Base-by-base conservation (phyloP, 1,140 invertebrate genomes). In the Heterodera carotae region DNA sequence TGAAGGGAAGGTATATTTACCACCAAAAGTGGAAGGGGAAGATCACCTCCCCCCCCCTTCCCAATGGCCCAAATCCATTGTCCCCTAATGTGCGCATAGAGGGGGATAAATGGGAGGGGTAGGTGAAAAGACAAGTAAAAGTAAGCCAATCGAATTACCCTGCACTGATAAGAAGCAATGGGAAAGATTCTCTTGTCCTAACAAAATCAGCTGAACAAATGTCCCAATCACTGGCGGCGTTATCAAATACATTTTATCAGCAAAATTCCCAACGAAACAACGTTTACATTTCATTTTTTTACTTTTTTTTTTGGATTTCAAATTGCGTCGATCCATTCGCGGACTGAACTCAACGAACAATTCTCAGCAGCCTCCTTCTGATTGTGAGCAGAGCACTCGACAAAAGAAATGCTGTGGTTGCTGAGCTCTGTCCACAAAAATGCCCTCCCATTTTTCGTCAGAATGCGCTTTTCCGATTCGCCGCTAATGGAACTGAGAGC, bases 341-440 rank as follows among this genome's bases (percentile, higher is more conserved):
- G 29, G 22, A 79, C 59, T 7, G 64, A n/a, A 27, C 25, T 48
- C 43, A 79, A 36, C 1, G 76, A 62, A 74, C 25, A 76, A 39
- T 76, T 36, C 25, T 80, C 59, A 59, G 81, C 43, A n/a, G n/a
- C n/a, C n/a, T n/a, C n/a, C n/a, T n/a, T n/a, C n/a, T n/a, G n/a
- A n/a, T 70, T 27, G n/a, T 81, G 27, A n/a, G 78, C 69, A 36
- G 76, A 73, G 60, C 78, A 79, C 36, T 79, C 78, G 25, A 62
- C 36, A 68, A 79, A 79, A 43, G 4, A 8, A 15, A 79, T 12
- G 18, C 48, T 75, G 15, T 25, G 8, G 15, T 48, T 27, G 22
- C 29, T 71, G 2, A 79, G 31, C 15, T 79, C 79, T 8, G 22
- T 69, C 80, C 80, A 79, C n/a, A 27, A 27, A 66, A 79, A 79